Evolutionary conservation across 2,797 vertebrate genomes (phyloP), one percentile per base, ranked within the genome.

Genomic region (Adrianichthys oophorus): DNA sequence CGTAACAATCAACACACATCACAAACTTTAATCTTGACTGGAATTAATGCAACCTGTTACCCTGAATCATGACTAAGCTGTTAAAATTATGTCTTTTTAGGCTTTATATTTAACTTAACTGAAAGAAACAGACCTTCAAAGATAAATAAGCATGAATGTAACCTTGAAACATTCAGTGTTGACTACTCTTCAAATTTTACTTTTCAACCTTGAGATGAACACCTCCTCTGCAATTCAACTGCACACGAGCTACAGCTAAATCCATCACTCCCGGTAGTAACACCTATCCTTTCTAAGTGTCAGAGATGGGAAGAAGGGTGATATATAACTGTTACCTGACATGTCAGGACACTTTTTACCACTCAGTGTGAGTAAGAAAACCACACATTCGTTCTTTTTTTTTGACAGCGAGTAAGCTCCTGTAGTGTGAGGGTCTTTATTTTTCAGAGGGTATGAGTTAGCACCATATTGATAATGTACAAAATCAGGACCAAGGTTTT

Each of bases 311-410:
- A 65, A 58, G 65, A 61, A 41, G 66, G 56, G 53, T 46, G 58
- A 82, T 90, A 71, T 72, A 78, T 86, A 78, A 87, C 82, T 21
- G 70, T 83, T 80, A 85, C 60, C 74, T 84, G 84, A 66, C 80
- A 81, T 68, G 72, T 77, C 71, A 58, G 70, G 73, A 79, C 69
- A 58, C 64, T 79, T 76, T 76, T 84, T 82, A 86, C 89, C 76
- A 71, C 74, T 82, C 80, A 78, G 15, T 48, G 52, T 62, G 72
- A 87, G 65, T 17, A 42, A 65, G 75, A 76, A 80, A 68, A 64
- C 51, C 19, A 48, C 59, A 78, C 59, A 48, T 71, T 80, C 62
- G 19, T 62, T 68, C 53, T 56, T 62, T 48, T 52, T 47, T 42
- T 79, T 26, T 64, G 7, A 49, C 48, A 65, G 19, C 19, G 19